Evolutionary conservation across 2,113 vertebrate genomes (phyloP), one percentile per base, ranked within the genome.

Genomic region (Chaetorhynchus papuensis): DNA sequence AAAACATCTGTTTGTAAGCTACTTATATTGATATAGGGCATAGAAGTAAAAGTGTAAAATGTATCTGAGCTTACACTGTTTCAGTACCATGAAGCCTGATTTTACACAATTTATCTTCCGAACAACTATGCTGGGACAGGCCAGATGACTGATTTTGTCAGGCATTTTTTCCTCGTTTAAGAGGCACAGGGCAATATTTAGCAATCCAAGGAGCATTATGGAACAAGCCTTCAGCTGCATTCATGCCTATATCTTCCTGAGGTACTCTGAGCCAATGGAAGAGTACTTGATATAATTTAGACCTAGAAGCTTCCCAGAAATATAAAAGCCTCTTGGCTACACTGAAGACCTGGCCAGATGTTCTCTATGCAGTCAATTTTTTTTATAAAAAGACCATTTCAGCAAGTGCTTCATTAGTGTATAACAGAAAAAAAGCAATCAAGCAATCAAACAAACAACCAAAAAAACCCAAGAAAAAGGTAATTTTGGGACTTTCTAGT

Each of bases 371-470:
- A 54, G 31, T 6, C 11, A 27, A 3, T 4, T 23, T 23, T 19
- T 35, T 35, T 42, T 61, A 10, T 60, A 4, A 5, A 13, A 23
- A 57, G 9, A 37, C 2, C 6, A 15, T 74, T 69, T 93, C 22
- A 50, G 5, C 13, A 74, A 65, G 20, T 37, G 4, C 3, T 81
- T 81, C 11, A 45, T 84, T 35, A 72, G 2, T 10, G 6, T 45
- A 28, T 8, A 72, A 33, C 1, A 2, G 7, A 7, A 19, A n/a
- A 31, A 60, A 53, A 13, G 7, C 9, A 53, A 50, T 9, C 18
- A 27, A 45, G 4, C 35, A 11, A 44, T 2, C 20, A 79, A 54
- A 0, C 6, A n/a, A 41, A 8, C 16, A n/a, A 42, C 10, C 0
- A 26, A 11, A 50, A 41, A 28, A 26, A 33, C 0, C 1, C 6